Conservation (phyloP, 2,797 vertebrate species). For the Coendou prehensilis region DNA sequence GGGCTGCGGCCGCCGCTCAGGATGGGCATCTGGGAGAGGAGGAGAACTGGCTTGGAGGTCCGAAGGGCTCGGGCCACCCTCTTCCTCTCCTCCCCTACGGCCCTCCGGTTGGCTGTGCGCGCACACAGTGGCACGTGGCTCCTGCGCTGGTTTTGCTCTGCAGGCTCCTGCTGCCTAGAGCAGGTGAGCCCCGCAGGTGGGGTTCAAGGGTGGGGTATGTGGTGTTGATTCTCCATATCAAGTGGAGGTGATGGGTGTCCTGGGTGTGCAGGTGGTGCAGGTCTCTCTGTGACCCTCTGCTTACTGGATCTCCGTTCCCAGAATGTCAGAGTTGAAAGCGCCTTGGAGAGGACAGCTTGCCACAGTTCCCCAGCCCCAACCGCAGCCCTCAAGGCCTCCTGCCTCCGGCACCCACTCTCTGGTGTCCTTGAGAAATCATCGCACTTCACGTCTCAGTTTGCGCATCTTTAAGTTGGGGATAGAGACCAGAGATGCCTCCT, state of each 20-base stretch:
- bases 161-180: not conserved
- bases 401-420: not conserved
- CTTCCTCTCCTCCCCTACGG: not conserved
- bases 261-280: not conserved
- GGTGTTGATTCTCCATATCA: not conserved
- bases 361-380: not conserved
- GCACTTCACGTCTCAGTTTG: not conserved
- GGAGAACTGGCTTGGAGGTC: not conserved
- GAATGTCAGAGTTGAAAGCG: not conserved
- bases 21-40: not conserved
- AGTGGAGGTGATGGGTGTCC: fast-evolving
- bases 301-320: not conserved
- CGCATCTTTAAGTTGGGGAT: slow-evolving; percentile 17
- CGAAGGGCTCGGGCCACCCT: not conserved
- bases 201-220: not conserved
- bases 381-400: not conserved
- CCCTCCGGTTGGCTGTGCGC: not conserved
- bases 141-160: not conserved
- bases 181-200: slow-evolving; percentile 62
- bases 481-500: not conserved
- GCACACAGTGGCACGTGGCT: not conserved
- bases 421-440: slow-evolving; percentile 14
- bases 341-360: not conserved
- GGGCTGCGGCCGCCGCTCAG: not conserved
- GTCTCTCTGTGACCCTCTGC: not conserved